These are phyloP conservation scores for Ceriagrion tenellum DNA, from an alignment of 2,888 invertebrate species.

Conservation along the genomic window DNA sequence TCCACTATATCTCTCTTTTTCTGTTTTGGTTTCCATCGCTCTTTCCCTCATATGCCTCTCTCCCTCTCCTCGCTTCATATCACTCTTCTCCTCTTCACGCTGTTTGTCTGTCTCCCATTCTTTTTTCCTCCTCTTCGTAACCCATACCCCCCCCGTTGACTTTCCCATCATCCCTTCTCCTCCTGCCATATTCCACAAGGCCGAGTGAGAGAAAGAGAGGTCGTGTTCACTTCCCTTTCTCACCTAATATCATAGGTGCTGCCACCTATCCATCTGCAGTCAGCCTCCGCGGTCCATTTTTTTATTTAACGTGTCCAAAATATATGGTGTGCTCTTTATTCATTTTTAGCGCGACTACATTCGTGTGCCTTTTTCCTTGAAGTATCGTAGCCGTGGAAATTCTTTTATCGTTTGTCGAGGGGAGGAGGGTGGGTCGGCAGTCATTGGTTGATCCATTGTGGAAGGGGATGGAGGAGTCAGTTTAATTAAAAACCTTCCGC, in stretches of 20 bases:
- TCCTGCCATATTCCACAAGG: not conserved
- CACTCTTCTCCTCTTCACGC: not conserved
- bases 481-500: conserved; percentile 27
- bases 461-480: not conserved
- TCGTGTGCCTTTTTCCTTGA: not conserved
- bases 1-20: not conserved
- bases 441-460: conserved; percentile 31
- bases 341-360: too few relatives aligned
- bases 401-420: not conserved
- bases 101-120: not conserved
- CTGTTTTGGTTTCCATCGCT: not conserved
- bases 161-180: not conserved
- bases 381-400: not conserved
- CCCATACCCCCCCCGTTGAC: not conserved
- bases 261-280: conserved; percentile 12
- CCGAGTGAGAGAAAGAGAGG: not conserved
- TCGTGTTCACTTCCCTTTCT: not conserved
- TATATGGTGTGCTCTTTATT: not conserved
- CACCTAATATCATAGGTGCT: not conserved
- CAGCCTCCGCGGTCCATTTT: conserved; percentile 14
- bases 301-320: not conserved
- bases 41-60: not conserved
- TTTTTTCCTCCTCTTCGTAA: not conserved
- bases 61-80: not conserved
- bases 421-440: not conserved